Percentiles rank a stretch among this genome's conserved stretches.
Conservation (phyloP, 2,888 invertebrate species). For the Aphrophora alni region DNA sequence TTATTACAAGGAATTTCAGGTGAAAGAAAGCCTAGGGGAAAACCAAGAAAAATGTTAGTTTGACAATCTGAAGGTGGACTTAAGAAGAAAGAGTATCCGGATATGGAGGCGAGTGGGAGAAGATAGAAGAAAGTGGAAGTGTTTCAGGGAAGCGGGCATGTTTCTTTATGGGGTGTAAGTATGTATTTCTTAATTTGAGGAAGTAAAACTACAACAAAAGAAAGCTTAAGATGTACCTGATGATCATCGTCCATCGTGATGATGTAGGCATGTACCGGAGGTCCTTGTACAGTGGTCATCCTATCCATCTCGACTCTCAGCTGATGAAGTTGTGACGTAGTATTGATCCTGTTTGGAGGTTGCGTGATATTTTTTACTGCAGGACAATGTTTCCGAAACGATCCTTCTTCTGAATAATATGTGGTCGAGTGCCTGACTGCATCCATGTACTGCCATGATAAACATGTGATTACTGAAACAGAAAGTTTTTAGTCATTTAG, state of each 20-base stretch:
- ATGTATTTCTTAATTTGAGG: no score
- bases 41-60: no score
- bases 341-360: slow-evolving; percentile 52
- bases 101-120: no score
- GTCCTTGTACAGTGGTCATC: slow-evolving; percentile 58
- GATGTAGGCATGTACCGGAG: slow-evolving; percentile 72
- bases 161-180: no score
- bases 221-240: slow-evolving; percentile 62
- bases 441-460: background rate
- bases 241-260: slow-evolving; percentile 83
- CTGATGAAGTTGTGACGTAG: slow-evolving; percentile 48
- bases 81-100: no score
- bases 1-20: no score
- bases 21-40: no score
- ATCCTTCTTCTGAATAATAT: slow-evolving; percentile 24
- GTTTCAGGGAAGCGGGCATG: no score
- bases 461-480: background rate
- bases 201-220: no score
- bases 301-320: slow-evolving; percentile 61
- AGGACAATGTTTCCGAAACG: slow-evolving; percentile 47
- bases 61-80: no score
- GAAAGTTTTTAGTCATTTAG: no score
- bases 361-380: slow-evolving; percentile 47
- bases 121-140: no score
- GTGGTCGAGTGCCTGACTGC: background rate